These are phyloP conservation scores for Galago senegalensis DNA, from an alignment of 2,797 vertebrate species.

Conservation along the genomic window DNA sequence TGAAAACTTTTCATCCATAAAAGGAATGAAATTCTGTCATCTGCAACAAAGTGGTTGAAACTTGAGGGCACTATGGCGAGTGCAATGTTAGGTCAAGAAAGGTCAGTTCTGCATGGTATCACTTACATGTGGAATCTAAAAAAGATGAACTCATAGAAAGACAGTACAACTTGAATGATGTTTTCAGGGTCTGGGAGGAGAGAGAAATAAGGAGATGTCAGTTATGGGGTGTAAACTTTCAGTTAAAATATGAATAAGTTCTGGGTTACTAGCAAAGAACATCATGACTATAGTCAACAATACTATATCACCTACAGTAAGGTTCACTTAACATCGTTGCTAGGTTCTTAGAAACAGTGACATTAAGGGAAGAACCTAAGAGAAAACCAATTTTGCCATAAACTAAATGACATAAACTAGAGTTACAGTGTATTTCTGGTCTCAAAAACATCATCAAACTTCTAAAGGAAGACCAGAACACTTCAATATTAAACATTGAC, in stretches of 20 bases:
- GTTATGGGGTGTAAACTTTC: neutral
- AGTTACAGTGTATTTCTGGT: neutral
- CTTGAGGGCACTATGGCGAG: neutral
- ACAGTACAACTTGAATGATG: neutral
- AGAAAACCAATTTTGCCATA: neutral
- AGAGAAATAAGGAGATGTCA: rapidly evolving
- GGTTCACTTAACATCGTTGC: neutral
- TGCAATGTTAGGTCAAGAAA: neutral
- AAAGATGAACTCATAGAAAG: neutral
- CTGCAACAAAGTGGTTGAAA: neutral
- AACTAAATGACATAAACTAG: neutral
- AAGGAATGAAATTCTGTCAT: neutral
- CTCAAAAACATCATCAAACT: neutral
- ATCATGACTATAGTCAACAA: neutral
- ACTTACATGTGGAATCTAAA: neutral
- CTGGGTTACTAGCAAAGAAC: neutral
- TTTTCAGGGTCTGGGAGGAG: rapidly evolving
- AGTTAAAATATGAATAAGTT: neutral
- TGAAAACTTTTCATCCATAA: neutral
- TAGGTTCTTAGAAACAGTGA: neutral
- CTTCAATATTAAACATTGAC: neutral
- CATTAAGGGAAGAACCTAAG: neutral
- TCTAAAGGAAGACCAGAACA: neutral
- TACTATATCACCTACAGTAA: neutral
- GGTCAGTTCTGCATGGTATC: neutral